Conservation (phyloP, 2,888 invertebrate genomes). For the Trichopoda pennipes region DNA sequence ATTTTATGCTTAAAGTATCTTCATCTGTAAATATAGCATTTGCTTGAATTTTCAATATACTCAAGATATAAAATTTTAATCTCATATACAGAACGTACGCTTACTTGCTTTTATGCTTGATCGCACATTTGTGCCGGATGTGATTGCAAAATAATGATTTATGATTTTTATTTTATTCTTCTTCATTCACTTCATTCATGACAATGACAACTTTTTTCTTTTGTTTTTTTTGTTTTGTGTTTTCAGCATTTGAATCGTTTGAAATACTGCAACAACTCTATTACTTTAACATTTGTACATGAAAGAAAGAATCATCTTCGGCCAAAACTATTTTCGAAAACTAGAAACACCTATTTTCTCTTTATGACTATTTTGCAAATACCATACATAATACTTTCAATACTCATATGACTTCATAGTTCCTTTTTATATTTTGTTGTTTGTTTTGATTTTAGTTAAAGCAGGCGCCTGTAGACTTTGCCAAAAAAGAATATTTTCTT, state of each 20-base stretch:
- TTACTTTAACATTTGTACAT: constrained; percentile 25
- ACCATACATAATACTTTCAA: constrained; percentile 4
- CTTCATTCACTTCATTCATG: constrained; percentile 69
- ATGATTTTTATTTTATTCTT: constrained; percentile 70
- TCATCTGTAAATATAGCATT: too few species aligned
- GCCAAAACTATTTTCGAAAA: constrained; percentile 56
- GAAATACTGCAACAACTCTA: constrained; percentile 37
- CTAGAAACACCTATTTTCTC: constrained; percentile 65
- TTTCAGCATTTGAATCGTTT: constrained; percentile 41
- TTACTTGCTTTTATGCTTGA: constrained; percentile 64
- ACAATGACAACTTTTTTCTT: constrained; percentile 66
- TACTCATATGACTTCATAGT: constrained; percentile 12
- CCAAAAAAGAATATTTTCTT: constrained; percentile 54
- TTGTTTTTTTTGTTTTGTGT: constrained; percentile 13
- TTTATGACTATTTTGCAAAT: constrained; percentile 1
- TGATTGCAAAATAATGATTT: constrained; percentile 74
- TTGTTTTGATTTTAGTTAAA: constrained; percentile 35
- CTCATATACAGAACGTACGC: constrained; percentile 35
- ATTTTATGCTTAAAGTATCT: neutral
- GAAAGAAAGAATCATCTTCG: constrained; percentile 17
- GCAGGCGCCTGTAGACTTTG: constrained; percentile 67
- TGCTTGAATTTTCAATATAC: too few species aligned
- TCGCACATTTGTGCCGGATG: constrained; percentile 69
- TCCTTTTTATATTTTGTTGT: neutral
- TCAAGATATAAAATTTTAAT: constrained; percentile 18